Base-by-base conservation (phyloP, 2,797 vertebrate species). In the Coccyzus lansbergi region DNA sequence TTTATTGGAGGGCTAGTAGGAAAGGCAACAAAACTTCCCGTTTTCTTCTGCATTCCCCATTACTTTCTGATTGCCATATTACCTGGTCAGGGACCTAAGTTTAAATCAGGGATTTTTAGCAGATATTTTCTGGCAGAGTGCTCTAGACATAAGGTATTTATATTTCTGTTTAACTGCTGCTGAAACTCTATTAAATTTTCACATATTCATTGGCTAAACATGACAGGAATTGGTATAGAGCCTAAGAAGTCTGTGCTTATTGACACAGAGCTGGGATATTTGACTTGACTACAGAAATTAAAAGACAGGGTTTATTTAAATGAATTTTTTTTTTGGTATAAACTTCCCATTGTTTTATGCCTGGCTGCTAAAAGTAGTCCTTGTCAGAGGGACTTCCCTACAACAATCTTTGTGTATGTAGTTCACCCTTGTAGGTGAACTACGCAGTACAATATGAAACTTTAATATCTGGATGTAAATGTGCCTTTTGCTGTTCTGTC, bases 71-170 rank as follows among this genome's bases (percentile, higher is more conserved):
- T 67, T 91, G 46, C 72, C 81, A 46, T 83, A 90, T 82, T 88
- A 93, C 86, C 70, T 70, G 74, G 70, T 88, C 59, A 28, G 7
- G 90, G 86, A 20, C 67, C 62, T 62, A 69, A 81, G 46, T 83
- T 90, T 80, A 89, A 93, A 79, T 12, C 3, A 5, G 26, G 67
- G 55, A 67, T 63, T 86, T 94, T 88, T 83, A 91, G 81, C 83
- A 96, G 91, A 86, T 94, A 72, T 83, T 85, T 94, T 93, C 90
- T 90, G 87, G 52, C 80, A 70, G 52, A 86, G 59, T 34, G 33
- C 67, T 94, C 59, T 63, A 88, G 44, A 46, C 65, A 48, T 72
- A 83, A 84, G 67, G 59, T 82, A 81, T 92, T 96, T 93, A 83
- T 64, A 71, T 95, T 93, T 91, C 29, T 88, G 55, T 88, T 90